These are phyloP conservation scores for Cotesia vestalis DNA, from an alignment of 1,140 invertebrate genomes.

Conservation along the genomic window DNA sequence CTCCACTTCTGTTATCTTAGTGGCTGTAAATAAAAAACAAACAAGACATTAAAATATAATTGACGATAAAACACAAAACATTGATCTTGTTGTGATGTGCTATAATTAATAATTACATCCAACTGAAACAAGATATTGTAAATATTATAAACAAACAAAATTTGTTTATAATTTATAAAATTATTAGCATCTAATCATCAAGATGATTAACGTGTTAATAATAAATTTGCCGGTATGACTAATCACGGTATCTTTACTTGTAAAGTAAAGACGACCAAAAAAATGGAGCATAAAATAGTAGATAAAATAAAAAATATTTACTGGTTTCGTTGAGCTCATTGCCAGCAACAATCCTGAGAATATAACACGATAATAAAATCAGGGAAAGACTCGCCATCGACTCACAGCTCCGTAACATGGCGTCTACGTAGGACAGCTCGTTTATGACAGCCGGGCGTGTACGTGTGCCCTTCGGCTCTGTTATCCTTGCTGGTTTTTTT, in stretches of 20 bases:
- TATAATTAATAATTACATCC: not conserved
- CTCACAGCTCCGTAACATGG: slow-evolving; percentile 53
- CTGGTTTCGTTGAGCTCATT: slow-evolving; percentile 47
- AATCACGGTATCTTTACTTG: not conserved
- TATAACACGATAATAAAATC: slow-evolving; percentile 42
- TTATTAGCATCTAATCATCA: too few species aligned
- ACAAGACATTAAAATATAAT: not conserved
- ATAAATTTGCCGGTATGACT: not conserved
- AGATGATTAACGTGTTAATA: too few species aligned
- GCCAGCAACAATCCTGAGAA: slow-evolving; percentile 40
- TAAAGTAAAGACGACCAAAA: too few species aligned
- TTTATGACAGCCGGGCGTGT: slow-evolving; percentile 54
- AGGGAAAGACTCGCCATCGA: slow-evolving; percentile 46
- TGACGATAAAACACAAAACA: too few species aligned
- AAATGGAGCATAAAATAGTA: not conserved
- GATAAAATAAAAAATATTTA: slow-evolving; percentile 39
- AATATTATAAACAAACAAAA: not conserved
- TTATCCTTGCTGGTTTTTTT: not conserved
- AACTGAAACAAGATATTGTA: slow-evolving; percentile 1
- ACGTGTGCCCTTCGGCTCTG: slow-evolving; percentile 20
- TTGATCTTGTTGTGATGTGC: too few species aligned
- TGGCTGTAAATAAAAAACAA: slow-evolving; percentile 39
- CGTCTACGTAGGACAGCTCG: slow-evolving; percentile 41
- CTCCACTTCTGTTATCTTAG: slow-evolving; percentile 43
- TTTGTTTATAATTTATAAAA: not conserved